These are phyloP conservation scores for Himalopsyche japonica DNA, from an alignment of 2,888 invertebrate genomes.

Conservation along the genomic window DNA sequence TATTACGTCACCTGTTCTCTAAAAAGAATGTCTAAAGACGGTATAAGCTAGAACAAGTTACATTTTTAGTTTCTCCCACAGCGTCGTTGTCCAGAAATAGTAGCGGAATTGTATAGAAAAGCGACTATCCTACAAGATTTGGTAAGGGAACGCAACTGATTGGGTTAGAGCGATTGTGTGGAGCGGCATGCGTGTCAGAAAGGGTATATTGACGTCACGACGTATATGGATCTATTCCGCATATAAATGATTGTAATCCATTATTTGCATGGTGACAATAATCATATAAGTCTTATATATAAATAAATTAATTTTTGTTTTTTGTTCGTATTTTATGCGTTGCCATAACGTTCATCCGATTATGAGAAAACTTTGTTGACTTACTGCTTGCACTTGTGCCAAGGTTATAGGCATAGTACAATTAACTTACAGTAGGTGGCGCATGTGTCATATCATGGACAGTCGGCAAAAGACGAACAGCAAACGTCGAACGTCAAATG, in stretches of 20 bases:
- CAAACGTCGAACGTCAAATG: too few species aligned
- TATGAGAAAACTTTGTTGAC: too few species aligned
- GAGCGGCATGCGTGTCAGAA: constrained; percentile 12
- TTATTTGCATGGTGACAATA: background rate
- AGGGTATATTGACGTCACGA: constrained; percentile 7
- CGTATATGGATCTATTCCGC: background rate
- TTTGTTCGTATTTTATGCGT: constrained; percentile 19
- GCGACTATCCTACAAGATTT: constrained; percentile 35
- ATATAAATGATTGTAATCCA: background rate
- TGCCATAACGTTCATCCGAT: constrained; percentile 10
- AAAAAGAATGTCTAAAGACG: too few species aligned
- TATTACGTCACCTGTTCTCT: too few species aligned
- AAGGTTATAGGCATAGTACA: too few species aligned
- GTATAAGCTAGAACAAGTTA: too few species aligned
- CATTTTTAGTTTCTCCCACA: background rate
- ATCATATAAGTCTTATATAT: background rate
- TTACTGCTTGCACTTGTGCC: too few species aligned
- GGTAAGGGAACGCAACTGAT: constrained; percentile 18
- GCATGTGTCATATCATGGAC: too few species aligned
- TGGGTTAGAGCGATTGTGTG: constrained; percentile 21
- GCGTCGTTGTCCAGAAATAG: constrained; percentile 26
- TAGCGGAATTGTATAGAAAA: constrained; percentile 35
- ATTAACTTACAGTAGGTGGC: too few species aligned
- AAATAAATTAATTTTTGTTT: too few species aligned
- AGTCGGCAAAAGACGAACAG: too few species aligned